Percentiles rank a stretch among this genome's conserved stretches.
phyloP scores from a whole-genome alignment of 1,140 invertebrate genomes.

The Anoplophora glabripennis region DNA sequence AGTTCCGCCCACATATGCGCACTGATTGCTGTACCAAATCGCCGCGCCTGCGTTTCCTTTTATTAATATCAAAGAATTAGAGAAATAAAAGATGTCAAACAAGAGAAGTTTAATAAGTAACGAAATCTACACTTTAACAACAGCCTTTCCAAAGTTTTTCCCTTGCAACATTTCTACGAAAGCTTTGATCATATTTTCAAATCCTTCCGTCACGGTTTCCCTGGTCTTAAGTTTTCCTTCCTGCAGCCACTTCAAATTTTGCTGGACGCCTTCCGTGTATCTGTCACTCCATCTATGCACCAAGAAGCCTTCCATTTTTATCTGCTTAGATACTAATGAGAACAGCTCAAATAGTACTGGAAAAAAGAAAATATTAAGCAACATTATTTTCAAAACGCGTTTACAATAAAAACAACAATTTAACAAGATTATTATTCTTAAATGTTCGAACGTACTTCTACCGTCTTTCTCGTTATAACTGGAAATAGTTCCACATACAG shows the following conservation, averaged over 20 bases:
- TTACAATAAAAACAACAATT: not conserved
- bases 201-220: conserved; percentile 64
- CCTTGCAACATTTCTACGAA: conserved; percentile 60
- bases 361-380: not conserved
- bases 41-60: no score
- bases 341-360: not conserved
- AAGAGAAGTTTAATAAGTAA: no score
- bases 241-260: conserved; percentile 56
- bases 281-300: conserved; percentile 55
- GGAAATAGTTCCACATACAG: conserved; percentile 66
- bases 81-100: no score
- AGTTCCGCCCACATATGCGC: no score
- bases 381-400: no score
- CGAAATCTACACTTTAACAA: conserved; percentile 46
- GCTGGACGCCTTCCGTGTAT: conserved; percentile 57
- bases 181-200: conserved; percentile 65
- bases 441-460: not conserved
- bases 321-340: conserved; percentile 44
- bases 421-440: not conserved
- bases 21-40: no score
- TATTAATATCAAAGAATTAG: no score
- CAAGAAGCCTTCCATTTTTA: conserved; percentile 63
- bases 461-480: conserved; percentile 2
- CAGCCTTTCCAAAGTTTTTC: conserved; percentile 61
- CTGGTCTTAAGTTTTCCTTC: conserved; percentile 59